Base-by-base conservation (phyloP, 1,140 invertebrate species). In the Aphelenchoides avenae region DNA sequence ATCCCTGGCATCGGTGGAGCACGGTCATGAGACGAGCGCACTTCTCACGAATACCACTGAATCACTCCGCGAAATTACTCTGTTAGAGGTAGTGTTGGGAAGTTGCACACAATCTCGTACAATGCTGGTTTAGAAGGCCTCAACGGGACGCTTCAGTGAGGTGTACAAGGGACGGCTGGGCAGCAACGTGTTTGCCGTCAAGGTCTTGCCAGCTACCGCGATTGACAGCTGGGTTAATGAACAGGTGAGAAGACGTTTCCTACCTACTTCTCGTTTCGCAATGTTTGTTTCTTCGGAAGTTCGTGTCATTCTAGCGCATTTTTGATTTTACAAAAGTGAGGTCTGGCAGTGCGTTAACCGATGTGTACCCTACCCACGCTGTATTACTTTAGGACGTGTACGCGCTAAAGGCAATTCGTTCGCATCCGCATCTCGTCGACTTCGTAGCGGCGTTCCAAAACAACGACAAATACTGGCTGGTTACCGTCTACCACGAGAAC, bases 361-460 rank as follows among this genome's bases (percentile, higher is more conserved):
- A 67, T 87, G n/a, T n/a, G n/a, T n/a, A n/a, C n/a, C n/a, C n/a
- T n/a, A n/a, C n/a, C n/a, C n/a, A n/a, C n/a, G n/a, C n/a, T n/a
- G n/a, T n/a, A n/a, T n/a, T n/a, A n/a, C n/a, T 96, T 77, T 87
- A 91, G 76, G 89, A 95, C 70, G 89, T 97, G 50, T 96, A 89
- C 78, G 86, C 87, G 66, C 79, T 95, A 29, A 86, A 90, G 2
- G 84, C 89, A 49, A 91, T 96, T 89, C 31, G 47, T 9, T 85
- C 86, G 61, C 90, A 95, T 79, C 85, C 88, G 2, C 90, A 94
- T 76, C 87, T 97, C 68, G 79, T 95, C 43, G 83, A 85, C 33
- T 96, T 87, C 75, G 86, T 96, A 74, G 90, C 88, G 0, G 87
- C 88, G 18, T 90, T 88, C 4, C 89, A 91, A 60, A 88, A 87